A percentile compares a stretch with the other conserved stretches of the same genome.
Conservation (phyloP, 2,797 vertebrate species). For the Scomberomorus guttatus region DNA sequence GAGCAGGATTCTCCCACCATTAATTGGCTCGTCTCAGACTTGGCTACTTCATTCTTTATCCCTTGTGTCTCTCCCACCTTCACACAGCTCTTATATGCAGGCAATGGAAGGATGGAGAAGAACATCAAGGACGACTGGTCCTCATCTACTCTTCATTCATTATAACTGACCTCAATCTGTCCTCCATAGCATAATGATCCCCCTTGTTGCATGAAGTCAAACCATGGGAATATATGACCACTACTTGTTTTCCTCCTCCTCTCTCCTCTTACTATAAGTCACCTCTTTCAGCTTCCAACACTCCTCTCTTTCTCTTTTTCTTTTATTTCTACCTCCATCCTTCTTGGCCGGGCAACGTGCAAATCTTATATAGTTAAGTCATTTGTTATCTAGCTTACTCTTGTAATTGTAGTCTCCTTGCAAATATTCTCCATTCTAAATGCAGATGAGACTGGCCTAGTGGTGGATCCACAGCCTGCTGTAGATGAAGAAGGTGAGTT, state of each 20-base stretch:
- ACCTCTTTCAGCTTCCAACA: conserved; percentile 32
- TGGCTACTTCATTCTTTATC: conserved; percentile 50
- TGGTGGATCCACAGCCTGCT: conserved; percentile 91
- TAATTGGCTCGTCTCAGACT: conserved; percentile 66
- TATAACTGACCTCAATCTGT: conserved; percentile 62
- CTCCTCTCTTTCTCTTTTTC: conserved; percentile 5
- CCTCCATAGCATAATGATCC: conserved; percentile 37
- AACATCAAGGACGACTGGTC: conserved; percentile 34
- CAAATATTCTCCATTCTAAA: conserved; percentile 99
- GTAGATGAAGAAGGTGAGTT: conserved; percentile 95
- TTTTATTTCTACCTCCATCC: conserved; percentile 44
- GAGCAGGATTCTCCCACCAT: conserved; percentile 51
- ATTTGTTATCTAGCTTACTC: conserved; percentile 89
- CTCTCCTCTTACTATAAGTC: conserved; percentile 31
- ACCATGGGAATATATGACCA: conserved; percentile 70
- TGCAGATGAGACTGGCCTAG: conserved; percentile 94
- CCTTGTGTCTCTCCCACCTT: conserved; percentile 46
- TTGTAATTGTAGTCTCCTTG: conserved; percentile 99
- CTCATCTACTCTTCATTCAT: conserved; percentile 44
- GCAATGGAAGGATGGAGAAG: conserved; percentile 43
- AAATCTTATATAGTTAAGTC: conserved; percentile 79
- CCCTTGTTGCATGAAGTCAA: conserved; percentile 53
- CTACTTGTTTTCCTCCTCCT: conserved; percentile 47
- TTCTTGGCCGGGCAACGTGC: conserved; percentile 88
- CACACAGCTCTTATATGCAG: conserved; percentile 41